Percentiles rank a stretch among this genome's conserved stretches.
Evolutionary conservation across 2,113 vertebrate genomes (phyloP).

Genomic region (Chitala chitala): DNA sequence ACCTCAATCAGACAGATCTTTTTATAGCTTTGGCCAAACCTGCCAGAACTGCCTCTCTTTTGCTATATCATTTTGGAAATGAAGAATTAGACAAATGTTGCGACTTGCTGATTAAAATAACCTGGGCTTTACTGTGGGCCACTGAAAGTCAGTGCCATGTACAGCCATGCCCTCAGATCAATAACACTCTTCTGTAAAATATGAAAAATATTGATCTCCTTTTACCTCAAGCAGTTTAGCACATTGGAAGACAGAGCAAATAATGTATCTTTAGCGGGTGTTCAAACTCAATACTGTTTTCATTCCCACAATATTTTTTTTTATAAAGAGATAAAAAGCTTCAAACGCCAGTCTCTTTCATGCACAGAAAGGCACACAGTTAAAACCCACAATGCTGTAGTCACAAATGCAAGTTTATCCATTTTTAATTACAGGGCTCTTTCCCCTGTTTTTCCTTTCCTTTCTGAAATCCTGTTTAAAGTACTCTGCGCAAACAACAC

Average conservation of each 20-base stretch:
- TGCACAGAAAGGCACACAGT: not conserved
- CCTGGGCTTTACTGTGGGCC: conserved; percentile 43
- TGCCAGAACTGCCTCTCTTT: conserved; percentile 41
- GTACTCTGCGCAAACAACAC: not conserved
- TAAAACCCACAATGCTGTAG: not conserved
- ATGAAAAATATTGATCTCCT: conserved; percentile 66
- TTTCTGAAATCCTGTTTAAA: not conserved
- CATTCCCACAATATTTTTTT: conserved; percentile 45
- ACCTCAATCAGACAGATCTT: conserved; percentile 42
- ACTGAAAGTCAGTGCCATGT: conserved; percentile 33
- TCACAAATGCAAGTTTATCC: not conserved
- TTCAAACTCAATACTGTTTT: conserved; percentile 56
- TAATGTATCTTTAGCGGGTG: conserved; percentile 56
- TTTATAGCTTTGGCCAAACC: conserved; percentile 41
- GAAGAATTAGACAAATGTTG: conserved; percentile 26
- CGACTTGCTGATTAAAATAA: conserved; percentile 55
- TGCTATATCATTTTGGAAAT: conserved; percentile 27
- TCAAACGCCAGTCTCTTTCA: conserved; percentile 39
- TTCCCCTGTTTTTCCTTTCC: too few species aligned
- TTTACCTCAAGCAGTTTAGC: conserved; percentile 54
- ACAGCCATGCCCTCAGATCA: conserved; percentile 47
- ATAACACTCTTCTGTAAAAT: conserved; percentile 59
- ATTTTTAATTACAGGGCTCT: not conserved
- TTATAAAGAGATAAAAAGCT: conserved; percentile 31
- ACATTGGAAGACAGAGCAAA: conserved; percentile 40